phyloP scores from a whole-genome alignment of 2,888 invertebrate species.

The Caenorhabditis zanzibari region DNA sequence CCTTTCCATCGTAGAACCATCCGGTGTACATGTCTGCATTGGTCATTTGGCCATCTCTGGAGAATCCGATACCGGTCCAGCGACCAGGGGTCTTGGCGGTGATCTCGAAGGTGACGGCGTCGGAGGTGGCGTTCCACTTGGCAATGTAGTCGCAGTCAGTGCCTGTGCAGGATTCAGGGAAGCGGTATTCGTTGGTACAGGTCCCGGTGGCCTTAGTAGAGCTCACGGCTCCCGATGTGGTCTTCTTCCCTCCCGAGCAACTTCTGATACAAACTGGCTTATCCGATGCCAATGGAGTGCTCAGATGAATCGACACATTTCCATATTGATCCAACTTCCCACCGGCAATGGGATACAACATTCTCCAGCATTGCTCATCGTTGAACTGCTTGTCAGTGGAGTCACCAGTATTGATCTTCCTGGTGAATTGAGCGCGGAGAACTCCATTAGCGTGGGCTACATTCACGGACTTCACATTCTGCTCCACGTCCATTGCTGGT shows the following conservation, averaged over 20 bases:
- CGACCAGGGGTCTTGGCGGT: conserved; percentile 80
- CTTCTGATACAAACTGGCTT: conserved; percentile 78
- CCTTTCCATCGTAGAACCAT: conserved; percentile 82
- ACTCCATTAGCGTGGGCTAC: conserved; percentile 80
- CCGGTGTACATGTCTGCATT: conserved; percentile 83
- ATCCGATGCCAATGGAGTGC: conserved; percentile 76
- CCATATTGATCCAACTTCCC: conserved; percentile 78
- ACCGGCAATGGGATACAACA: conserved; percentile 82
- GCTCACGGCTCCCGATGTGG: too few species aligned
- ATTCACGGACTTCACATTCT: conserved; percentile 62
- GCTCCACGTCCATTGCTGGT: conserved; percentile 68
- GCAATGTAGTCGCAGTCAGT: conserved; percentile 83
- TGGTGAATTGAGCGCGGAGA: conserved; percentile 81
- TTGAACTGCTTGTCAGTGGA: conserved; percentile 77
- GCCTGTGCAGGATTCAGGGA: conserved; percentile 80
- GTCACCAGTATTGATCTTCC: conserved; percentile 79
- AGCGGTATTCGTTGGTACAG: conserved; percentile 82
- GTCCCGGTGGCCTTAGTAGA: not conserved
- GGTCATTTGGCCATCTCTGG: conserved; percentile 80
- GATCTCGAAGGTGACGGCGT: conserved; percentile 83
- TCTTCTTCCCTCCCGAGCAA: conserved; percentile 67
- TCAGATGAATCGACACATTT: conserved; percentile 76
- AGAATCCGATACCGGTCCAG: conserved; percentile 84
- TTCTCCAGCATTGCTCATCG: conserved; percentile 79
- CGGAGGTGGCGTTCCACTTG: conserved; percentile 79